Evolutionary conservation across 2,797 vertebrate genomes (phyloP).

Genomic region (Gadopsis marmoratus): DNA sequence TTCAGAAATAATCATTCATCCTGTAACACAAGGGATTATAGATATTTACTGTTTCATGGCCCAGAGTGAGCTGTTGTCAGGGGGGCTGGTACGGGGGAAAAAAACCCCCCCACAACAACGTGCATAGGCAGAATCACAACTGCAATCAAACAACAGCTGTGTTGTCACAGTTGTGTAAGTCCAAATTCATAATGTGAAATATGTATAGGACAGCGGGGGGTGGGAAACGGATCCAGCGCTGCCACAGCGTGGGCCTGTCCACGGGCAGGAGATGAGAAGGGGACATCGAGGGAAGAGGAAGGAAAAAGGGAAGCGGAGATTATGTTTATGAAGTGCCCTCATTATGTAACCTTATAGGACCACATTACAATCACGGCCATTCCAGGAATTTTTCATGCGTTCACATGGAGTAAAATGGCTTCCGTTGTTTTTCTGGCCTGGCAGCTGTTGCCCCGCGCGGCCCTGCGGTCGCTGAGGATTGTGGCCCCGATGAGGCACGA

Average conservation of each 20-base stretch:
- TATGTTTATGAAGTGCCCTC: conserved; percentile 68
- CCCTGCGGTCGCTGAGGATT: conserved; percentile 52
- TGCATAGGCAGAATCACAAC: conserved; percentile 43
- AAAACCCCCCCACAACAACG: conserved; percentile 11
- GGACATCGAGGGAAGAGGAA: conserved; percentile 62
- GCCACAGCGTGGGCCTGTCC: conserved; percentile 8
- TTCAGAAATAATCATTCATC: neutral
- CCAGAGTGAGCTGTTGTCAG: neutral
- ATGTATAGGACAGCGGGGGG: conserved; percentile 24
- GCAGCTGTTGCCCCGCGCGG: conserved; percentile 80
- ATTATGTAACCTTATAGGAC: conserved; percentile 82
- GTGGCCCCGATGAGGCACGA: conserved; percentile 68
- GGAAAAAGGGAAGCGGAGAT: conserved; percentile 70
- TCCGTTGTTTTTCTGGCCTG: conserved; percentile 67
- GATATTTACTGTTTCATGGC: conserved; percentile 12
- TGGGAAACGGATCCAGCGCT: conserved; percentile 16
- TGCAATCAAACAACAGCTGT: conserved; percentile 72
- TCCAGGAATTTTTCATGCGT: conserved; percentile 72
- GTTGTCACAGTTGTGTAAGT: conserved; percentile 47
- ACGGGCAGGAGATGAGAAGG: conserved; percentile 50
- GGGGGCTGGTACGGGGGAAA: neutral
- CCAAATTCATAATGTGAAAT: conserved; percentile 42
- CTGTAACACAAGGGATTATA: conserved; percentile 11
- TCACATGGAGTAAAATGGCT: conserved; percentile 59
- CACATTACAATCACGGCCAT: conserved; percentile 72